These are phyloP conservation scores for Triplophysa siluroides DNA, from an alignment of 2,113 vertebrate genomes.

Conservation along the genomic window DNA sequence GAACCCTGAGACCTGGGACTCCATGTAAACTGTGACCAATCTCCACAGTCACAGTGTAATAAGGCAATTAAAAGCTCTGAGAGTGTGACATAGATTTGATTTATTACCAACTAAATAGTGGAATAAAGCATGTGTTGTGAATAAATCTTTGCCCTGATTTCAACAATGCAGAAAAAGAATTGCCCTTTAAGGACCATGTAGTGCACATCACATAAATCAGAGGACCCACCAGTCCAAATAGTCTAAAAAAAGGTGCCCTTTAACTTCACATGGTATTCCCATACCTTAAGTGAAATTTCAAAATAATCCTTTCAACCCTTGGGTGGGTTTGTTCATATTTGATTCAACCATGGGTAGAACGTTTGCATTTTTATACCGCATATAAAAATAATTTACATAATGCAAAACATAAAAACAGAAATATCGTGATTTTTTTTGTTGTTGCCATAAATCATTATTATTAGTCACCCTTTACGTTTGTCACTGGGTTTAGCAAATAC, in stretches of 20 bases:
- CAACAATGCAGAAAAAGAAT: neutral
- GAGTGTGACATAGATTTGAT: conserved; percentile 9
- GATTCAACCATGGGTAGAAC: too few relatives aligned
- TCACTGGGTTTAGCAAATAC: too few relatives aligned
- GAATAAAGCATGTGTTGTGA: neutral
- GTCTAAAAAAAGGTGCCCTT: neutral
- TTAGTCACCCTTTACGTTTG: too few relatives aligned
- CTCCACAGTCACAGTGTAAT: neutral
- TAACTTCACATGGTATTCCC: neutral
- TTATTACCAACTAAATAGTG: neutral
- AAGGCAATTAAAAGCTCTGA: neutral
- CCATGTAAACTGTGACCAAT: neutral
- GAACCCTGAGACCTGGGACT: conserved; percentile 5
- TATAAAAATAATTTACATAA: too few relatives aligned
- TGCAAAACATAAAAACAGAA: too few relatives aligned
- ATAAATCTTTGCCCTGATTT: neutral
- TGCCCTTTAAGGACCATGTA: neutral
- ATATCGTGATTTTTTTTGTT: too few relatives aligned
- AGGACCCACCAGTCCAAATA: neutral
- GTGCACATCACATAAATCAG: neutral
- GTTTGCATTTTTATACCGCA: too few relatives aligned
- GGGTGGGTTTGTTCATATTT: too few relatives aligned
- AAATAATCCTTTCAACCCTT: too few relatives aligned
- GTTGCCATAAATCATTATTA: too few relatives aligned
- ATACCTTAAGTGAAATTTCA: too few relatives aligned